Evolutionary conservation across 1,140 invertebrate genomes (phyloP).

Genomic region (Rhopalosiphum maidis): DNA sequence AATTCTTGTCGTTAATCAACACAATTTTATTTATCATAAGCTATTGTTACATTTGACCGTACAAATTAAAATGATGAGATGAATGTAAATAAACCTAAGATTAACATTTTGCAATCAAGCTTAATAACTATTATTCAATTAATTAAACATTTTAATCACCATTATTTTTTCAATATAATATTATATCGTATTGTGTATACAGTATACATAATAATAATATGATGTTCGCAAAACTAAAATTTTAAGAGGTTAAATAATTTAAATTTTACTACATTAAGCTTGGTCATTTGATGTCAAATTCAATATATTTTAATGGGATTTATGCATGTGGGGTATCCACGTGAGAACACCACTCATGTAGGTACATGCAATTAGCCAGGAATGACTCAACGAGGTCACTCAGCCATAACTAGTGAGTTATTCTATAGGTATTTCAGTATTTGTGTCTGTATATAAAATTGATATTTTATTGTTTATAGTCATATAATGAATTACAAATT

Average conservation of each 20-base stretch:
- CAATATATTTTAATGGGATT: slow-evolving; percentile 10
- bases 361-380: neutral
- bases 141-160: neutral
- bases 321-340: neutral
- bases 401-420: neutral
- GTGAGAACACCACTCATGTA: neutral
- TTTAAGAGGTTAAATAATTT: neutral
- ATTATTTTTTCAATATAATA: neutral
- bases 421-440: neutral
- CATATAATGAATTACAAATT: neutral
- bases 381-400: neutral
- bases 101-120: neutral
- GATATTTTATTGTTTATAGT: neutral
- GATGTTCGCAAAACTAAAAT: neutral
- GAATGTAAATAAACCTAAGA: slow-evolving; percentile 12
- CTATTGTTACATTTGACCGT: slow-evolving; percentile 7
- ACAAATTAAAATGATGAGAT: neutral
- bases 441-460: neutral
- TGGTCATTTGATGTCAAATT: neutral
- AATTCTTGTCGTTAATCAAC: slow-evolving; percentile 17
- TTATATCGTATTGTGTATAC: neutral
- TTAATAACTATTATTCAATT: neutral
- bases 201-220: neutral
- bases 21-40: slow-evolving; percentile 25
- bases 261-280: neutral